Evolutionary conservation across 2,797 vertebrate genomes (phyloP).

Genomic region (Lycodopsis pacificus): DNA sequence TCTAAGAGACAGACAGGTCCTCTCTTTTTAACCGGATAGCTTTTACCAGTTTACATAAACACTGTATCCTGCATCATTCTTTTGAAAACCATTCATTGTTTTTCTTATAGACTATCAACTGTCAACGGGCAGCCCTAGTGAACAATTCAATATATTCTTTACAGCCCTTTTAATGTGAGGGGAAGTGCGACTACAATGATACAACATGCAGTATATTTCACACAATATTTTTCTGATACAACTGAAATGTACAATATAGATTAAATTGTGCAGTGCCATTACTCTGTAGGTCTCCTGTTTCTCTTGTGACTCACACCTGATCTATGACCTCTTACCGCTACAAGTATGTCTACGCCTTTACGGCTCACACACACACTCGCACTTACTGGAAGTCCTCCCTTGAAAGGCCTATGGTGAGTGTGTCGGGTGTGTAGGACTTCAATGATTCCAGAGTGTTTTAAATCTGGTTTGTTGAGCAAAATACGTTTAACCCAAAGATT

Average conservation of each 20-base stretch:
- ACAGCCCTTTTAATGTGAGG: background rate
- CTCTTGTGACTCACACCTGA: slow-evolving; percentile 35
- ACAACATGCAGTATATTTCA: background rate
- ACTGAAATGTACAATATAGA: slow-evolving; percentile 1
- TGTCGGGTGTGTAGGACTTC: background rate
- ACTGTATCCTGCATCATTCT: background rate
- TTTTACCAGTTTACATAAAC: slow-evolving; percentile 14
- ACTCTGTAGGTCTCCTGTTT: background rate
- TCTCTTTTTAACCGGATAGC: slow-evolving; percentile 7
- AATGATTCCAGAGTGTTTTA: background rate
- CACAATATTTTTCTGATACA: background rate
- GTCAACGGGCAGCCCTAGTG: background rate
- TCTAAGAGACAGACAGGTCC: slow-evolving; percentile 9
- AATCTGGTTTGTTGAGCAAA: slow-evolving; percentile 4
- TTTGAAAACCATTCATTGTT: background rate
- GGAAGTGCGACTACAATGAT: background rate
- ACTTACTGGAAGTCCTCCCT: slow-evolving; percentile 14
- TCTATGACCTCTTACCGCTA: slow-evolving; percentile 22
- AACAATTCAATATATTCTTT: background rate
- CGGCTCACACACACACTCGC: slow-evolving; percentile 34
- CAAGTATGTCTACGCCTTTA: slow-evolving; percentile 26
- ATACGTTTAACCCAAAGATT: slow-evolving; percentile 3
- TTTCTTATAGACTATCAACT: background rate
- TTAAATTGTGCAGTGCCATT: background rate
- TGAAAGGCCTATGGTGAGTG: slow-evolving; percentile 10